Conservation (phyloP, 2,888 invertebrate species). For the Pseudococcus jackbeardsleyi region DNA sequence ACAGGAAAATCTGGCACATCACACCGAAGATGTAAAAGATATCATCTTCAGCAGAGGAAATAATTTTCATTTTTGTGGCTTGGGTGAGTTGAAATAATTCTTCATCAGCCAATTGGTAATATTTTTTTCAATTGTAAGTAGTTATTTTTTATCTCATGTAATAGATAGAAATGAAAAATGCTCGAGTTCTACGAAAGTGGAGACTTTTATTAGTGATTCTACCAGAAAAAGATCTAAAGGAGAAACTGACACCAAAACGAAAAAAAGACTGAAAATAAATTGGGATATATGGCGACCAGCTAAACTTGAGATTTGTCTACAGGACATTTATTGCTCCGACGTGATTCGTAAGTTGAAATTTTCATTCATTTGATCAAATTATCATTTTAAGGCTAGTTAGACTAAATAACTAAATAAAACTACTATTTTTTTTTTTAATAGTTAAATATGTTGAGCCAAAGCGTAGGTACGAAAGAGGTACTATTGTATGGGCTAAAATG, state of each 20-base stretch:
- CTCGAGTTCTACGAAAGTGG: neutral
- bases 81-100: neutral
- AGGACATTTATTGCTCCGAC: neutral
- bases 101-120: neutral
- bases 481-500: conserved; percentile 77
- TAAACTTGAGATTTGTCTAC: neutral
- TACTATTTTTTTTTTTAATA: no score
- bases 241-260: neutral
- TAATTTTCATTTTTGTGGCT: conserved; percentile 9
- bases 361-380: neutral
- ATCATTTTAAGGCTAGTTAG: neutral
- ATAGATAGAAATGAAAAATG: neutral
- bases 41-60: neutral
- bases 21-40: no score
- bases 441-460: neutral
- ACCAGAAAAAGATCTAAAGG: neutral
- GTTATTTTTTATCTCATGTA: no score
- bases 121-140: neutral
- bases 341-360: neutral
- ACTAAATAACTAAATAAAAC: neutral
- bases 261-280: neutral
- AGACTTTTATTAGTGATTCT: neutral
- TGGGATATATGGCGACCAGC: neutral
- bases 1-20: no score
- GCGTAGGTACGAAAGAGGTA: conserved; percentile 75